Evolutionary conservation across 2,888 invertebrate genomes (phyloP).

Genomic region (Dicranocentrus wangi): DNA sequence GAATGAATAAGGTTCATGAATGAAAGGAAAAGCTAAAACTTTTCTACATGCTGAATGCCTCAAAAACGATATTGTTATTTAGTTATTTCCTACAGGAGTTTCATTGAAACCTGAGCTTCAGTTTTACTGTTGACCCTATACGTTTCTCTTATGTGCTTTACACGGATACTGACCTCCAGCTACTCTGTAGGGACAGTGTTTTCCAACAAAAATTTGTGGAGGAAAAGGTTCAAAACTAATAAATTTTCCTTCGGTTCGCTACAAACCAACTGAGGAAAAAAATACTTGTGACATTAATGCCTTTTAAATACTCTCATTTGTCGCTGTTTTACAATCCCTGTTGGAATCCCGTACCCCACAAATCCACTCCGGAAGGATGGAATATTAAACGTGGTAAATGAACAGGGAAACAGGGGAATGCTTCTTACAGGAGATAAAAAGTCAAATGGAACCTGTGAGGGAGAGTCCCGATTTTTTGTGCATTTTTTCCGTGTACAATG

Average conservation of each 20-base stretch:
- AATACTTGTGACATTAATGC: constrained; percentile 47
- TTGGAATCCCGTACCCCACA: neutral
- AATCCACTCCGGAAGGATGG: constrained; percentile 43
- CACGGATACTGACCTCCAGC: constrained; percentile 35
- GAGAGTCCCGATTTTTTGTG: too few species aligned
- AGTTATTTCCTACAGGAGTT: neutral
- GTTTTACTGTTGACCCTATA: constrained; percentile 30
- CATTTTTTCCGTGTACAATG: constrained; percentile 12
- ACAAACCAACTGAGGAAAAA: neutral
- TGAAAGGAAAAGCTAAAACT: constrained; percentile 11
- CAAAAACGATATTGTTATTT: constrained; percentile 41
- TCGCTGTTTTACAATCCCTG: constrained; percentile 19
- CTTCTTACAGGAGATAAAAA: neutral
- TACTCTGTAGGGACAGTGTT: constrained; percentile 23
- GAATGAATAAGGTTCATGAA: too few species aligned
- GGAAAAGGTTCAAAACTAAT: constrained; percentile 31
- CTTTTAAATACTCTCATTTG: constrained; percentile 53
- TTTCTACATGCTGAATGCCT: constrained; percentile 4
- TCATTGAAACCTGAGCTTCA: constrained; percentile 47
- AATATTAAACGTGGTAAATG: constrained; percentile 49
- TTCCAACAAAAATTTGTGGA: constrained; percentile 21
- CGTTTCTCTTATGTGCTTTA: constrained; percentile 17
- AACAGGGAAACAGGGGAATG: neutral
- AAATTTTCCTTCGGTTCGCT: constrained; percentile 42
- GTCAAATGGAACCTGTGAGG: constrained; percentile 20